Conservation (phyloP, 2,797 vertebrate species). For the Pseudocheirus occidentalis region DNA sequence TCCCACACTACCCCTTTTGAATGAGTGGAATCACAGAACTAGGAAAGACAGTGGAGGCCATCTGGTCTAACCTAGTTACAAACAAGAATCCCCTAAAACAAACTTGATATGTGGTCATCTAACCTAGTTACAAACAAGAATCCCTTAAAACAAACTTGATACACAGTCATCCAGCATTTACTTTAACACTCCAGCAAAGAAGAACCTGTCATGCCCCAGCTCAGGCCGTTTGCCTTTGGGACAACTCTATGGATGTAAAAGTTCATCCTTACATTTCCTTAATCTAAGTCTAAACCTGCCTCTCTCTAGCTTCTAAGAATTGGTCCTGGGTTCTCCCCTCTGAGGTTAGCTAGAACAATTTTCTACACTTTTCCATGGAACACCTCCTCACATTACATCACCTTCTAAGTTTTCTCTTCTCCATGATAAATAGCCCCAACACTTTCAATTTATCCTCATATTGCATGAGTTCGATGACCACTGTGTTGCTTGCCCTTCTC, state of each 20-base stretch:
- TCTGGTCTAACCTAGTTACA: background rate
- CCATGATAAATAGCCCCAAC: background rate
- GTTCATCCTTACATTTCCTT: background rate
- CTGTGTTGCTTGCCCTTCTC: background rate
- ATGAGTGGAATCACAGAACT: background rate
- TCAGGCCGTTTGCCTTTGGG: background rate
- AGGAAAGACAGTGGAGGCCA: background rate
- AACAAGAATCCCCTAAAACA: background rate
- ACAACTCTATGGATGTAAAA: background rate
- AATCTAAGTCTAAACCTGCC: background rate
- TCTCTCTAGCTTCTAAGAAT: background rate
- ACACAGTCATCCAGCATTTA: background rate
- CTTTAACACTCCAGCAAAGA: background rate
- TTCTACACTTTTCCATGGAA: background rate
- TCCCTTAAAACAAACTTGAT: background rate
- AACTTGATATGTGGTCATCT: background rate
- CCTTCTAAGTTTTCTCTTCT: background rate
- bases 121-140: background rate
- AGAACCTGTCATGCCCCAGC: background rate
- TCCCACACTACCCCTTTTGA: background rate
- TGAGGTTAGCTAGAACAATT: background rate
- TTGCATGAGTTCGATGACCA: background rate
- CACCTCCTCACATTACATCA: background rate
- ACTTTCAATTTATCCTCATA: background rate
- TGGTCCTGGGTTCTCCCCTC: background rate